Base-by-base conservation (phyloP, 2,113 vertebrate genomes). In the Meles meles region DNA sequence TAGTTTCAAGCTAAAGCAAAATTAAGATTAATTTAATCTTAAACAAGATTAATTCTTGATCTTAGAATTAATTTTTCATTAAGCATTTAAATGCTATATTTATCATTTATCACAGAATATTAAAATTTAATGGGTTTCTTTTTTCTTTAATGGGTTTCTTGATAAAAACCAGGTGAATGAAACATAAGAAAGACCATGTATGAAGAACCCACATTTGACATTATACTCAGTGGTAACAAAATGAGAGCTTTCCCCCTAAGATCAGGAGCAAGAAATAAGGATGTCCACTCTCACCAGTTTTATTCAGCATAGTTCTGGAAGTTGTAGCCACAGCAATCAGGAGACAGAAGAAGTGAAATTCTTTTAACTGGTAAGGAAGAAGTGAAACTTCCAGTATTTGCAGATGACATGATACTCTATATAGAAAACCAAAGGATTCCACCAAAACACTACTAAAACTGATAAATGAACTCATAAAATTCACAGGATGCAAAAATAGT, bases 81-180 rank as follows among this genome's bases (percentile, higher is more conserved):
- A 29, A 81, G 47, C 69, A 95, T 96, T 97, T 92, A 90, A 23
- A 61, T 85, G 80, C 29, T 77, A 0, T 21, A 83, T 98, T 98
- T 96, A 97, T 97, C 93, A 96, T 71, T 21, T 89, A 90, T 55
- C 72, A 81, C 15, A 93, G 34, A 49, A 97, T 93, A 6, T 71
- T 96, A 57, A 89, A 71, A 69, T 72, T 29, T 2, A 0, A 67
- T 83, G 69, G 20, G 7, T 31, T 77, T 84, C 80, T 94, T 93
- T n/a, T n/a, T n/a, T n/a, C n/a, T 72, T 29, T 2, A 0, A 67
- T 83, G 69, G 20, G 7, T 31, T 77, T 84, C 80, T 94, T 93
- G 0, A 93, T 97, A 77, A 88, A 92, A 83, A 52, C 34, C 14
- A 65, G 20, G 14, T 65, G 27, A 77, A 77, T 77, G 27, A 31